Conservation (phyloP, 2,113 vertebrate species). For the Vidua macroura region DNA sequence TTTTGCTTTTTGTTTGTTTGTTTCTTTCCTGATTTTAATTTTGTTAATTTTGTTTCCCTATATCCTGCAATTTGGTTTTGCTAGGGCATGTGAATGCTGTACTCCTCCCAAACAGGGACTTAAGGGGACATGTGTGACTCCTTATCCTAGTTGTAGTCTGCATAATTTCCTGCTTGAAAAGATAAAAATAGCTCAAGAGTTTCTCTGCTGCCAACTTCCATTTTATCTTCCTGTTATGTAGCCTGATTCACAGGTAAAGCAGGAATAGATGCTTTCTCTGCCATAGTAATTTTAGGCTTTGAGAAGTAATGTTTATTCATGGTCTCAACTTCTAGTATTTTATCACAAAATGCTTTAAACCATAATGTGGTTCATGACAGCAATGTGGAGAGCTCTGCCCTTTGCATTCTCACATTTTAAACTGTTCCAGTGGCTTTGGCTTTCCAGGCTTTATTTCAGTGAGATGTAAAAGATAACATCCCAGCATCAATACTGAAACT, state of each 20-base stretch:
- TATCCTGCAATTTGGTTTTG: neutral
- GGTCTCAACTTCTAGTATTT: neutral
- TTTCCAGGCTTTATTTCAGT: neutral
- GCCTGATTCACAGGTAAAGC: neutral
- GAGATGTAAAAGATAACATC: neutral
- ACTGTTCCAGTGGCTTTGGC: neutral
- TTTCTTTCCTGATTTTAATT: neutral
- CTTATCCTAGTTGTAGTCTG: neutral
- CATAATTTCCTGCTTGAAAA: neutral
- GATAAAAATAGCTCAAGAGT: neutral
- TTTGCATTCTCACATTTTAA: neutral
- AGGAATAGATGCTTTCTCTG: neutral
- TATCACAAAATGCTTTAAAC: neutral
- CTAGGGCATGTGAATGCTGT: neutral
- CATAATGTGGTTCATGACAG: accelerated
- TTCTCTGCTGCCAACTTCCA: neutral
- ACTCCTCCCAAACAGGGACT: neutral
- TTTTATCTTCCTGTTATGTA: neutral
- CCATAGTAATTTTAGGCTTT: neutral
- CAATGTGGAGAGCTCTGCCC: neutral
- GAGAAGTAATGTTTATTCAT: neutral
- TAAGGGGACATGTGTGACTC: neutral
- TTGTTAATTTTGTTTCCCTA: neutral
- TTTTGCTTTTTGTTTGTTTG: neutral
- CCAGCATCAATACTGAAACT: neutral